These are phyloP conservation scores for Heliconius nattereri DNA, from an alignment of 1,140 invertebrate species.

Conservation along the genomic window DNA sequence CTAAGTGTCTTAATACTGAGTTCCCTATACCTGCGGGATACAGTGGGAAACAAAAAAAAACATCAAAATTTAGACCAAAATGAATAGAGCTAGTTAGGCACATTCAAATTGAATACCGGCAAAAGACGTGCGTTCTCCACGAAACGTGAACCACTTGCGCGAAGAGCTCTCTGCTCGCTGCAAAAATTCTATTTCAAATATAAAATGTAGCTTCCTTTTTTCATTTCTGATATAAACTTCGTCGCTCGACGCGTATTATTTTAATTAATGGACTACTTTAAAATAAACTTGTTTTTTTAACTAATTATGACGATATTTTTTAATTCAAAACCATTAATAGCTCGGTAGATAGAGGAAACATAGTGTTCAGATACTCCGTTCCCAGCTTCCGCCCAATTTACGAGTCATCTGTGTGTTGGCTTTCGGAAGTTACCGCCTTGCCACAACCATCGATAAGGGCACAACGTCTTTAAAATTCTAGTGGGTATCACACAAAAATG, in stretches of 20 bases:
- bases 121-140: conserved; percentile 2
- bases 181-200: conserved; percentile 12
- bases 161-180: conserved; percentile 4
- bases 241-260: background rate
- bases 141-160: background rate
- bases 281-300: background rate
- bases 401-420: too few species aligned
- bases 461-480: too few species aligned
- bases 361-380: too few species aligned
- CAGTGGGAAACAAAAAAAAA: too few species aligned
- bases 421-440: too few species aligned
- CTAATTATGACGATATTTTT: background rate
- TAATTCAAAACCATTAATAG: background rate
- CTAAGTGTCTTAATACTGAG: too few species aligned
- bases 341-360: too few species aligned
- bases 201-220: conserved; percentile 9
- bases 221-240: background rate
- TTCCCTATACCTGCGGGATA: too few species aligned
- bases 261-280: conserved; percentile 1
- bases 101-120: background rate
- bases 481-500: too few species aligned
- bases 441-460: too few species aligned
- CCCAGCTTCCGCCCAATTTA: too few species aligned
- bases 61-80: background rate
- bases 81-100: background rate